Percentiles rank a stretch among this genome's conserved stretches.
Conservation (phyloP, 2,113 vertebrate species). For the Hippopotamus amphibius region DNA sequence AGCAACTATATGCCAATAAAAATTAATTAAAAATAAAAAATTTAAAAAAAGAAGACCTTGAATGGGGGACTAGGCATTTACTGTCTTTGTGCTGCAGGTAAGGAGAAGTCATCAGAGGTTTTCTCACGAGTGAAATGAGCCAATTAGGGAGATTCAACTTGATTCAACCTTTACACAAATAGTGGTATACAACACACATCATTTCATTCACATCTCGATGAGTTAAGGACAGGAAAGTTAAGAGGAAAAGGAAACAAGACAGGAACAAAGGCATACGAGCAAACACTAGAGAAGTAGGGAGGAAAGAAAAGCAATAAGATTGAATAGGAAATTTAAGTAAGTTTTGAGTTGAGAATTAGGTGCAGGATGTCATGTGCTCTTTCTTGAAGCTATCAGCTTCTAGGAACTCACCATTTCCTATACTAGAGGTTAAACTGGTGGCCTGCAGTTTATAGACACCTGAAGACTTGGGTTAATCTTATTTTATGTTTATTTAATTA, state of each 20-base stretch:
- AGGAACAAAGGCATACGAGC: neutral
- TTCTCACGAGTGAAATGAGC: neutral
- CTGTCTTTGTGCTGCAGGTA: neutral
- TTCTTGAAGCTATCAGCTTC: neutral
- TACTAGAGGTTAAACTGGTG: neutral
- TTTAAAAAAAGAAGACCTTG: neutral
- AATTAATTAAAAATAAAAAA: neutral
- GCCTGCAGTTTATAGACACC: neutral
- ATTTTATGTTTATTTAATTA: slow-evolving; percentile 28
- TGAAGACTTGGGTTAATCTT: neutral
- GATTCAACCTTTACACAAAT: neutral
- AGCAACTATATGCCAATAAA: neutral
- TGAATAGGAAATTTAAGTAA: neutral
- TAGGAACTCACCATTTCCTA: slow-evolving; percentile 2
- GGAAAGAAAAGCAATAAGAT: neutral
- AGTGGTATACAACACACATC: neutral
- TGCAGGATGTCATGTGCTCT: neutral
- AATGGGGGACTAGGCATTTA: neutral
- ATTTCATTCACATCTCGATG: neutral
- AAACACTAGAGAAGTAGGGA: neutral
- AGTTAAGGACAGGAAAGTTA: neutral
- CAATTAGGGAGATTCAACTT: neutral
- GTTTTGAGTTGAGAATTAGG: neutral
- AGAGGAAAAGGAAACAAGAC: neutral
- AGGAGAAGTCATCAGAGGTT: neutral